phyloP scores from a whole-genome alignment of 2,797 vertebrate genomes.

The Halcyon badia region DNA sequence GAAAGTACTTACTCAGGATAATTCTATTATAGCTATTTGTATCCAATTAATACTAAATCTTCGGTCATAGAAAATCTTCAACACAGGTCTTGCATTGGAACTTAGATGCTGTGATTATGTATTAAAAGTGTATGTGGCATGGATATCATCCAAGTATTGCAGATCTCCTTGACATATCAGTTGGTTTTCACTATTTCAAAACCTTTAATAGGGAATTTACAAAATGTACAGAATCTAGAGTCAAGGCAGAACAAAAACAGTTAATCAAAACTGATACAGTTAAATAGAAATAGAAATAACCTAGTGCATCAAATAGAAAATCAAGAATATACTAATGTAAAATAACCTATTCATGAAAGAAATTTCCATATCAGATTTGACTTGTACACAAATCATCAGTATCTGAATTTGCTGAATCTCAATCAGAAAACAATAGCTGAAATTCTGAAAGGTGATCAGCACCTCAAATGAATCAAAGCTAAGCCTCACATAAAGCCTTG shows the following conservation, averaged over 20 bases:
- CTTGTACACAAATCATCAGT: background rate
- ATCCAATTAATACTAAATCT: slow-evolving; percentile 27
- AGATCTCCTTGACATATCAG: background rate
- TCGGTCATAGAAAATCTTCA: background rate
- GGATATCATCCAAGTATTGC: background rate
- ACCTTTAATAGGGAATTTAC: background rate
- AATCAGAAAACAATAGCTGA: background rate
- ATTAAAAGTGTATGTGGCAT: background rate
- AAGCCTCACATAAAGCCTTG: background rate
- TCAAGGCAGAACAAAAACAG: background rate
- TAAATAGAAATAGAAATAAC: background rate
- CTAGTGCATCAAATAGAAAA: background rate
- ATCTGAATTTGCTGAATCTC: background rate
- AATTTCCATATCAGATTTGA: background rate
- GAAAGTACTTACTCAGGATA: slow-evolving; percentile 15
- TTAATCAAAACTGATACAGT: background rate
- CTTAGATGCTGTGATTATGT: background rate
- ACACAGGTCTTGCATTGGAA: background rate
- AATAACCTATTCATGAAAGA: background rate
- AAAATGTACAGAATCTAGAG: background rate
- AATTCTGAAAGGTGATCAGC: background rate
- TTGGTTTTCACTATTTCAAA: background rate
- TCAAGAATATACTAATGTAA: background rate
- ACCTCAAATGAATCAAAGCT: background rate
- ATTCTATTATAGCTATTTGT: background rate